phyloP scores from a whole-genome alignment of 2,888 invertebrate species.

The Malthinus flaveolus region DNA sequence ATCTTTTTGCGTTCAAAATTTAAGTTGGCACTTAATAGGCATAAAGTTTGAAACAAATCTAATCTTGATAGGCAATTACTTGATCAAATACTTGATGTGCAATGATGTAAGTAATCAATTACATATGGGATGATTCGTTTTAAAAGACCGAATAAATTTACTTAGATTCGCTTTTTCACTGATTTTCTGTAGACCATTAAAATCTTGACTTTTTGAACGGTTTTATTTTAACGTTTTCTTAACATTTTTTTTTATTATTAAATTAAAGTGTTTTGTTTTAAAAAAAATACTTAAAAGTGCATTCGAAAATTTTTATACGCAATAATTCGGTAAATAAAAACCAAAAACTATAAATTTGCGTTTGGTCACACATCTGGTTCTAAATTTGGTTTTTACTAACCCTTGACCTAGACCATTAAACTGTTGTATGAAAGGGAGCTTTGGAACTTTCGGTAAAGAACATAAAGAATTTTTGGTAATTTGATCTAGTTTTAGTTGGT shows the following conservation, averaged over 20 bases:
- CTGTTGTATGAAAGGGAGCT: background rate
- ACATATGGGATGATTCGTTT: conserved; percentile 33
- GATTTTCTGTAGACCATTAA: background rate
- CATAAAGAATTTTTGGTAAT: conserved; percentile 11
- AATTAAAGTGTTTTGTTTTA: no score
- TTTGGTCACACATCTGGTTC: conserved; percentile 9
- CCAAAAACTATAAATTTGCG: no score
- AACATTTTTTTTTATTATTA: no score
- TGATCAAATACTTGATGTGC: background rate
- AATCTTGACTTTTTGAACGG: no score
- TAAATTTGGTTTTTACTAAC: conserved; percentile 9
- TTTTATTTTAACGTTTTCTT: no score
- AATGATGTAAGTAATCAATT: conserved; percentile 32
- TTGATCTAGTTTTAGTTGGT: conserved; percentile 8
- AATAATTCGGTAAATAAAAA: no score
- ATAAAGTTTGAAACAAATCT: no score
- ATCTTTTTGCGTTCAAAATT: no score
- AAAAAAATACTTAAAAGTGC: no score
- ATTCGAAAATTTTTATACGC: no score
- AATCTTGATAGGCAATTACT: no score
- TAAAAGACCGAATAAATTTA: conserved; percentile 34
- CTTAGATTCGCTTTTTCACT: conserved; percentile 28
- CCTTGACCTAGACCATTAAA: conserved; percentile 11
- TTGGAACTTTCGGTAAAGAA: conserved; percentile 11
- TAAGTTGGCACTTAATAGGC: no score